Conservation (phyloP, 1,140 invertebrate species). For the Rhyzopertha dominica region DNA sequence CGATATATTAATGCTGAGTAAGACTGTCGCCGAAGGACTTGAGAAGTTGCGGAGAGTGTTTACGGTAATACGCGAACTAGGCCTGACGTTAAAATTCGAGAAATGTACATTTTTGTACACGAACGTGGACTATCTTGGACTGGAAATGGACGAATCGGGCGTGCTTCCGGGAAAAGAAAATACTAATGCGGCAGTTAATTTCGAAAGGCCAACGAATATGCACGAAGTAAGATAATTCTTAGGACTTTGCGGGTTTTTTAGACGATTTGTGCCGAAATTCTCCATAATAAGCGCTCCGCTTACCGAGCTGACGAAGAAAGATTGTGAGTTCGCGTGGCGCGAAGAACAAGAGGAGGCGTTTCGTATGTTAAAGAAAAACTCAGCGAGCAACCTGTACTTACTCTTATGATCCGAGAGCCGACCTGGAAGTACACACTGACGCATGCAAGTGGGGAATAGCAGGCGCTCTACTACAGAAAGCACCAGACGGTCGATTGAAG, state of each 20-base stretch:
- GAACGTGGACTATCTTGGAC: slow-evolving; percentile 20
- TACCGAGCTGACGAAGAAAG: too few relatives aligned
- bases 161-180: slow-evolving; percentile 22
- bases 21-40: slow-evolving; percentile 19
- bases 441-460: slow-evolving; percentile 33
- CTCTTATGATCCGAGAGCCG: neutral
- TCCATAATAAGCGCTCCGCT: too few relatives aligned
- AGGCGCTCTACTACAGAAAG: slow-evolving; percentile 27
- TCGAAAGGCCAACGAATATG: slow-evolving; percentile 22
- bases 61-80: slow-evolving; percentile 13
- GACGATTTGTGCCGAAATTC: slow-evolving; percentile 39
- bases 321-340: too few relatives aligned
- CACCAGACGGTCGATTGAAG: neutral
- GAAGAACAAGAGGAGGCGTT: too few relatives aligned
- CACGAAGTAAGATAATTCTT: slow-evolving; percentile 38
- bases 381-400: neutral
- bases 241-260: slow-evolving; percentile 39
- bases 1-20: slow-evolving; percentile 20
- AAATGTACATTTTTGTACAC: slow-evolving; percentile 34
- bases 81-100: slow-evolving; percentile 22
- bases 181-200: slow-evolving; percentile 2
- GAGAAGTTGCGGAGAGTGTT: slow-evolving; percentile 22
- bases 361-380: too few relatives aligned
- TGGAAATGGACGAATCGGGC: slow-evolving; percentile 14
- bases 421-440: slow-evolving; percentile 37